Evolutionary conservation across 2,888 invertebrate species (phyloP).

Genomic region (Acanthopleura granulata): DNA sequence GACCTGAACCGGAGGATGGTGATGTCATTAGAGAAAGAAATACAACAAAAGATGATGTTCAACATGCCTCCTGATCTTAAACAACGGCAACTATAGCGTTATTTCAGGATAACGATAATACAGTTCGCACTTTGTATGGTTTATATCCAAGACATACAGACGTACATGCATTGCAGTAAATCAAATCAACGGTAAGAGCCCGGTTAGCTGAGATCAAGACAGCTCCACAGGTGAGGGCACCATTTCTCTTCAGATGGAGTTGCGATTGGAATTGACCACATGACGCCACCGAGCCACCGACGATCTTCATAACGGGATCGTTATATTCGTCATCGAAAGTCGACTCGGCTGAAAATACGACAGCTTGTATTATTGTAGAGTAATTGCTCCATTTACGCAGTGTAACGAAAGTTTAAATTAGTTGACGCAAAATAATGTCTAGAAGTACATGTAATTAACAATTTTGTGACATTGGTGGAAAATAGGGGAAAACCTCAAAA

Average conservation of each 20-base stretch:
- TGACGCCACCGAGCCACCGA: constrained; percentile 19
- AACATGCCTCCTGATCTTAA: no score
- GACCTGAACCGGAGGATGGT: constrained; percentile 29
- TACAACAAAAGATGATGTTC: no score
- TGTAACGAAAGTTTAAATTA: no score
- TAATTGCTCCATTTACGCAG: no score
- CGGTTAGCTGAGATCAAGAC: constrained; percentile 22
- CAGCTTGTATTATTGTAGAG: no score
- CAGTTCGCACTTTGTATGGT: no score
- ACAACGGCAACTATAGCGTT: background rate
- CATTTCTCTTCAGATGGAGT: constrained; percentile 25
- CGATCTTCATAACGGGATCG: constrained; percentile 9
- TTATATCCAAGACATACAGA: no score
- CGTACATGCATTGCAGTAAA: constrained; percentile 15
- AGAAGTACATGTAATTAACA: no score
- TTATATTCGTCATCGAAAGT: background rate
- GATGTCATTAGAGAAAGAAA: constrained; percentile 43
- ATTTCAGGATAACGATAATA: background rate
- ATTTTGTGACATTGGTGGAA: no score
- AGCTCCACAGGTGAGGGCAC: constrained; percentile 31
- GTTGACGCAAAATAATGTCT: no score
- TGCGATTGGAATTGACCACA: constrained; percentile 24
- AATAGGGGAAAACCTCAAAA: no score
- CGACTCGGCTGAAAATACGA: no score
- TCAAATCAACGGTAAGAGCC: constrained; percentile 32